phyloP scores from a whole-genome alignment of 2,113 vertebrate genomes.

The Lota lota region DNA sequence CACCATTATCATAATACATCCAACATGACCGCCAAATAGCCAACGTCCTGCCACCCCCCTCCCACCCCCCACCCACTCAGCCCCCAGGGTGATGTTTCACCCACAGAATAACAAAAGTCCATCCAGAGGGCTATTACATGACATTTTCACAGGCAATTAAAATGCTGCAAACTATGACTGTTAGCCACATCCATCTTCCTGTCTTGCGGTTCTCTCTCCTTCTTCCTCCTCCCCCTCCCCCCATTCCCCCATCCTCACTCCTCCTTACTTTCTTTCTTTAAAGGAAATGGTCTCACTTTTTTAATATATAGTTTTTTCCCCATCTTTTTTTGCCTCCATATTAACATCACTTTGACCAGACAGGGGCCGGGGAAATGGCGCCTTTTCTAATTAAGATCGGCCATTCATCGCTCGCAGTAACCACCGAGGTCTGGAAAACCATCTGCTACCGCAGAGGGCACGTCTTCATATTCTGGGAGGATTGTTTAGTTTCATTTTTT shows the following conservation, averaged over 20 bases:
- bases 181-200: neutral
- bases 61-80: no score
- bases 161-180: slow-evolving; percentile 24
- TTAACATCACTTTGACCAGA: slow-evolving; percentile 34
- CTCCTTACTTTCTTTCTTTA: slow-evolving; percentile 2
- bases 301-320: neutral
- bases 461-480: neutral
- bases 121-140: slow-evolving; percentile 22
- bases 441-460: neutral
- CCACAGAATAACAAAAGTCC: slow-evolving; percentile 40
- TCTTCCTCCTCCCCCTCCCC: no score
- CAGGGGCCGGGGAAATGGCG: slow-evolving; percentile 18
- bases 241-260: neutral
- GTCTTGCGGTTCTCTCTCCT: neutral
- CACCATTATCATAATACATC: slow-evolving; percentile 43
- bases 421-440: slow-evolving; percentile 16
- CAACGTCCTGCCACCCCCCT: slow-evolving; percentile 24
- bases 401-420: slow-evolving; percentile 24
- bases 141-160: slow-evolving; percentile 33
- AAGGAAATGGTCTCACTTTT: slow-evolving; percentile 1
- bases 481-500: slow-evolving; percentile 6
- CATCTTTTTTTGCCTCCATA: slow-evolving; percentile 3
- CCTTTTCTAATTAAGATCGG: slow-evolving; percentile 39
- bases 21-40: slow-evolving; percentile 45
- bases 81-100: slow-evolving; percentile 26